Evolutionary conservation across 2,888 invertebrate genomes (phyloP), one percentile per base, ranked within the genome.

Genomic region (Cephus sareptanus): DNA sequence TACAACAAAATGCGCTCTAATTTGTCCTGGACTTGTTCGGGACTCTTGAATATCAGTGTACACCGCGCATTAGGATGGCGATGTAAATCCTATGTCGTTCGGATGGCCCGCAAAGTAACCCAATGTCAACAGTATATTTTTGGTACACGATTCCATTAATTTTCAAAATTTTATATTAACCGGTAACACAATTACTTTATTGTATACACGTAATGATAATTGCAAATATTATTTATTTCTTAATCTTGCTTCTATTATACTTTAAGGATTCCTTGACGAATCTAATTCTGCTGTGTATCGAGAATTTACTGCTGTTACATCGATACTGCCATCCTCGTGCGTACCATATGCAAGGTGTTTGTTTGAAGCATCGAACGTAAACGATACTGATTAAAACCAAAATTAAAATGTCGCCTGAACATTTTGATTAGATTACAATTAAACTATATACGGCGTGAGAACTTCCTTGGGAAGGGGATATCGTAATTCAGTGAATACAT

Each of bases 321-420:
- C 81, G 81, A 85, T 86, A 85, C 85, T 86, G 86, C 81, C 85
- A 86, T 84, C 83, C 73, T 83, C 83, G 76, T 79, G 75, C 76
- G 77, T 81, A 70, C 56, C 77, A 78, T 80, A 79, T 78, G 80
- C 82, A 77, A 81, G 80, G 81, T 85, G 83, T 82, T 81, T 84
- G 82, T 85, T 86, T 81, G 79, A 83, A 84, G 75, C 76, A 76
- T 82, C 12, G 76, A 78, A 77, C 69, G 69, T 79, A 56, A 56
- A 9, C 56, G 23, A 15, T 56, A 56, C 56, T 56, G 56, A 23
- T 56, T 56, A 56, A 56, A 56, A 40, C 6, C 40, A 40, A 40
- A 15, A 40, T 40, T 40, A 40, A 40, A 40, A 40, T 40, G 1
- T 40, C 13, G 15, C 40, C 15, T 40, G 40, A 15, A 1, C 40